Evolutionary conservation across 2,113 vertebrate species (phyloP), one percentile per base, ranked within the genome.

Genomic region (Scomber scombrus): DNA sequence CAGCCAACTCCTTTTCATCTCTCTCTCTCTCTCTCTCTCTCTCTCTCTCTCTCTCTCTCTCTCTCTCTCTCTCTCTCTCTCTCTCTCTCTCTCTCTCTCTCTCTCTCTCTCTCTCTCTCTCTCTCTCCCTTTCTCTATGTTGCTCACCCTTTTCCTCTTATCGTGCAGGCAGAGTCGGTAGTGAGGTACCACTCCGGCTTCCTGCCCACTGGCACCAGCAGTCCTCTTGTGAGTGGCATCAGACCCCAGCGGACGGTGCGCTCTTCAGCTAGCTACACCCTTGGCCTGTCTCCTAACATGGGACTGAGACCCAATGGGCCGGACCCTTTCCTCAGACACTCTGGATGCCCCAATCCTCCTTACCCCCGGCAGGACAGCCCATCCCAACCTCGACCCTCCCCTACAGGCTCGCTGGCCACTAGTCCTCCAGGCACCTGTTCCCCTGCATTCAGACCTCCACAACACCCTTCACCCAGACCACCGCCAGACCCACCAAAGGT

Each of bases 361-460:
- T 94, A 93, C 19, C 90, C 90, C 8, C 92, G 95, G 0, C 96
- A 95, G 23, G 96, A 97, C 93, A 95, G 95, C 49, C 95, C 95
- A 0, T 95, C 95, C 11, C 95, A 96, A 81, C 94, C 94, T 26
- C 94, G 97, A 15, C 97, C 97, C 0, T 99, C 97, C 0, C 98
- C 98, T 0, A 97, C 96, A 0, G 97, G 97, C 0, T 98, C 97
- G 5, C 95, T 98, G 45, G 95, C 97, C 66, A 97, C 96, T 81
- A 94, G 96, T 58, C 97, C 96, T 0, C 95, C 95, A 31, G 97
- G 96, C 76, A 97, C 96, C 2, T 98, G 97, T 75, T 97, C 97
- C 31, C 97, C 98, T 68, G 97, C 97, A 64, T 98, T 77, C 90
- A 97, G 95, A 89, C 96, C 91, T 81, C 92, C 95, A 40, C 96